Conservation (phyloP, 2,888 invertebrate genomes). For the Machimus atricapillus region DNA sequence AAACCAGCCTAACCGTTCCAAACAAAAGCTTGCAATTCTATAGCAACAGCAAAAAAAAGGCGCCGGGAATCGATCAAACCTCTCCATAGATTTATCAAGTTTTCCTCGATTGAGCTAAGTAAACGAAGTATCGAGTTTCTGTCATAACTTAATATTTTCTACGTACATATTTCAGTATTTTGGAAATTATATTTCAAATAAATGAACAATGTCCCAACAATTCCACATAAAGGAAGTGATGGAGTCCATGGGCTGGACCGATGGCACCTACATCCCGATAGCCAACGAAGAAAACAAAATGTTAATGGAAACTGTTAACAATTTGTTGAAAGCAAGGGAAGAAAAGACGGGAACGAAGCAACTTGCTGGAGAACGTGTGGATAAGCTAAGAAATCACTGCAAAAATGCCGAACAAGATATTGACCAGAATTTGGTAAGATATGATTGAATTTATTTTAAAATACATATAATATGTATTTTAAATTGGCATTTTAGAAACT, state of each 20-base stretch:
- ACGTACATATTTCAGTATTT: not conserved
- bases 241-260: constrained; percentile 75
- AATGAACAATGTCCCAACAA: constrained; percentile 40
- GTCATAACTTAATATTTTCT: not conserved
- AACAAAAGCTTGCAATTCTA: not conserved
- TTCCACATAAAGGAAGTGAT: constrained; percentile 69
- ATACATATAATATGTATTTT: not conserved
- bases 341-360: constrained; percentile 63
- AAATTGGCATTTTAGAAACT: constrained; percentile 62
- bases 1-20: not conserved
- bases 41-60: not conserved
- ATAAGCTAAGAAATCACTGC: constrained; percentile 64
- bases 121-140: not conserved
- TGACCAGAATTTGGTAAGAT: constrained; percentile 66
- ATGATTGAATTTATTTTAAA: not conserved
- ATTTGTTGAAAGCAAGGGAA: constrained; percentile 63
- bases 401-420: constrained; percentile 65
- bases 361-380: constrained; percentile 60
- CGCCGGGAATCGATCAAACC: constrained; percentile 7
- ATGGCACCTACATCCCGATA: constrained; percentile 80
- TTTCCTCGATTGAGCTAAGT: not conserved
- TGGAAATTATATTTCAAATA: not conserved
- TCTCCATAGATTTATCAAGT: not conserved
- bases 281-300: constrained; percentile 75
- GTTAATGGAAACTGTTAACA: constrained; percentile 62